These are phyloP conservation scores for Leptobrachium leishanense DNA, from an alignment of 2,113 vertebrate species.

Conservation along the genomic window DNA sequence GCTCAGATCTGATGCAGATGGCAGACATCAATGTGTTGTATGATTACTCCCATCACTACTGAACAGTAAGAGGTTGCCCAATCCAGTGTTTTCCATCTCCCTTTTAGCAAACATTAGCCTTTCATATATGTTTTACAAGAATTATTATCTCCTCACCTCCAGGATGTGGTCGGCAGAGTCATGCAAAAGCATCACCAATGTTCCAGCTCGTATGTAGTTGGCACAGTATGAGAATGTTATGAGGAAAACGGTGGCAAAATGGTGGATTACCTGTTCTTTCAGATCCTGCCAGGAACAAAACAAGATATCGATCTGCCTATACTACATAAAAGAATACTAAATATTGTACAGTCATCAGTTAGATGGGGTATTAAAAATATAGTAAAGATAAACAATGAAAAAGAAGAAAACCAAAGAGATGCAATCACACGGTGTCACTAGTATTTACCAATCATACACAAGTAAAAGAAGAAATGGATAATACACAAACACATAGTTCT, in stretches of 20 bases:
- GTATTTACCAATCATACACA: too few relatives aligned
- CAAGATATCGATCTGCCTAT: background rate
- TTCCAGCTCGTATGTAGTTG: slow-evolving; percentile 86
- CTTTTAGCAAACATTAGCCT: background rate
- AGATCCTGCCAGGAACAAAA: slow-evolving; percentile 75
- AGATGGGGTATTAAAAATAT: too few relatives aligned
- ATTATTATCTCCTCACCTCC: slow-evolving; percentile 71
- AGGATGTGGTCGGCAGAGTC: slow-evolving; percentile 82
- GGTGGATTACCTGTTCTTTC: slow-evolving; percentile 86
- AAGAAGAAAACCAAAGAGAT: background rate
- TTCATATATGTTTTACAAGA: too few relatives aligned
- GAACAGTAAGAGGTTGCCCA: too few relatives aligned
- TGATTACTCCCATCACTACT: too few relatives aligned
- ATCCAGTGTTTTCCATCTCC: too few relatives aligned
- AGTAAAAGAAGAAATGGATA: too few relatives aligned
- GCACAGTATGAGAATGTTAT: slow-evolving; percentile 86
- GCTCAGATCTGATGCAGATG: too few relatives aligned
- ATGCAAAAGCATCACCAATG: slow-evolving; percentile 84
- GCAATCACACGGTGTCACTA: too few relatives aligned
- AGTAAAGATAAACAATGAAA: background rate
- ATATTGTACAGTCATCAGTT: too few relatives aligned
- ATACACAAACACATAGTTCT: slow-evolving; percentile 50
- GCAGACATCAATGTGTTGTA: too few relatives aligned
- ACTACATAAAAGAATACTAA: background rate
- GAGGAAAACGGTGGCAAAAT: slow-evolving; percentile 82